Percentiles rank a stretch among this genome's conserved stretches.
These are phyloP conservation scores for Epinephelus lanceolatus DNA, from an alignment of 2,113 vertebrate species.

Conservation along the genomic window DNA sequence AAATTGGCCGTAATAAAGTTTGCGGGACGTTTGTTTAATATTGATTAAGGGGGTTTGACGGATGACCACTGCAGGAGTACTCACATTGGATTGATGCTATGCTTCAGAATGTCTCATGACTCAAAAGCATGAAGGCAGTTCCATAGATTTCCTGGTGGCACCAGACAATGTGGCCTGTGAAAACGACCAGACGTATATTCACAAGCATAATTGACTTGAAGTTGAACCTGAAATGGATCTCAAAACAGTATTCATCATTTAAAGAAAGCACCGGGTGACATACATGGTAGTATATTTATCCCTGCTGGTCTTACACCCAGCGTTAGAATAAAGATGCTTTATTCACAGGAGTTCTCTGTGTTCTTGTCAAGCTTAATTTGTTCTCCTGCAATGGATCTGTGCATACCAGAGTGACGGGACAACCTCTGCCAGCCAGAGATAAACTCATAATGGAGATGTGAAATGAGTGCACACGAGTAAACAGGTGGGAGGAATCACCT, in stretches of 20 bases:
- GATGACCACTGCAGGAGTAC: constrained; percentile 40
- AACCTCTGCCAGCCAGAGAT: constrained; percentile 70
- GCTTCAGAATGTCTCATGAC: constrained; percentile 22
- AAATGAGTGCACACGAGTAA: constrained; percentile 17
- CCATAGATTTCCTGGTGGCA: constrained; percentile 2
- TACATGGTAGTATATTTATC: constrained; percentile 42
- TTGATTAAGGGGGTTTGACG: constrained; percentile 60
- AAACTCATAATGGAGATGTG: constrained; percentile 61
- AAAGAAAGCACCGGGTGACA: constrained; percentile 25
- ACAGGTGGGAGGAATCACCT: constrained; percentile 43
- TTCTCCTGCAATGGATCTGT: constrained; percentile 64
- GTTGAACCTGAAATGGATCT: constrained; percentile 25
- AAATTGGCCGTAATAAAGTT: constrained; percentile 63
- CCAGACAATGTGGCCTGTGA: constrained; percentile 4
- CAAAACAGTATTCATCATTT: constrained; percentile 33
- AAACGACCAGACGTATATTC: background rate
- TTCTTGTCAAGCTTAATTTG: constrained; percentile 72
- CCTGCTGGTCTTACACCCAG: constrained; percentile 5
- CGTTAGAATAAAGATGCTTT: constrained; percentile 39
- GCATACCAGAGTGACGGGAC: constrained; percentile 57
- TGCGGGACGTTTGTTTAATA: constrained; percentile 55
- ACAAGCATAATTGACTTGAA: constrained; percentile 31
- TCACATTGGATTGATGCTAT: constrained; percentile 47
- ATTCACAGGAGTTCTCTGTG: constrained; percentile 52
- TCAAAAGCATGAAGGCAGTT: constrained; percentile 19